Percentiles rank a stretch among this genome's conserved stretches.
Evolutionary conservation across 2,888 invertebrate genomes (phyloP).

Genomic region (Drosophila atripex): DNA sequence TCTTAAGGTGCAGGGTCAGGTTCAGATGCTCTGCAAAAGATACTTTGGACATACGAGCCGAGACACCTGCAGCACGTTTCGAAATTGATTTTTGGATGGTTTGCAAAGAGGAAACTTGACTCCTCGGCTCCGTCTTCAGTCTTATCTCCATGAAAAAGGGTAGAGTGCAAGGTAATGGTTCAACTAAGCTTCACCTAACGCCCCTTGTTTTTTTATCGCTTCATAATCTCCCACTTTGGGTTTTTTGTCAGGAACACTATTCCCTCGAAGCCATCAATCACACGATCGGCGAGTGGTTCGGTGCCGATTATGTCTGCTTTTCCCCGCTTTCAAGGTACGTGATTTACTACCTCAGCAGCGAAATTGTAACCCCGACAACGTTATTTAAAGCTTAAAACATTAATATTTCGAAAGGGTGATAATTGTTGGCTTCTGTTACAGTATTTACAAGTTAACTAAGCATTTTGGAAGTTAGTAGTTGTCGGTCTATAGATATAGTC

Average conservation of each 20-base stretch:
- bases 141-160: conserved; percentile 25
- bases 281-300: conserved; percentile 2
- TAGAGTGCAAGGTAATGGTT: conserved; percentile 63
- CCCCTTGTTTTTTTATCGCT: conserved; percentile 21
- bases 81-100: conserved; percentile 43
- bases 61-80: conserved; percentile 37
- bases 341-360: conserved; percentile 65
- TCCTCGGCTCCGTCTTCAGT: neutral
- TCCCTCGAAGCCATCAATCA: conserved; percentile 39
- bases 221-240: conserved; percentile 33
- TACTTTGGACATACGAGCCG: conserved; percentile 60
- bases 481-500: no score
- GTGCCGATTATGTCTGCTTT: conserved; percentile 35
- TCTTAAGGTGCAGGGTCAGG: conserved; percentile 60
- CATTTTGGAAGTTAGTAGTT: no score
- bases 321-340: conserved; percentile 54
- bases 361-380: conserved; percentile 57
- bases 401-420: conserved; percentile 57
- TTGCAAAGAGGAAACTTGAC: conserved; percentile 34
- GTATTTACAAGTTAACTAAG: no score
- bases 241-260: conserved; percentile 45
- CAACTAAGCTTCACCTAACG: conserved; percentile 22
- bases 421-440: conserved; percentile 26
- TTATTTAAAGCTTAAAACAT: conserved; percentile 52
- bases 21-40: conserved; percentile 51